Evolutionary conservation across 2,888 invertebrate genomes (phyloP).

Genomic region (Theretra japonica): DNA sequence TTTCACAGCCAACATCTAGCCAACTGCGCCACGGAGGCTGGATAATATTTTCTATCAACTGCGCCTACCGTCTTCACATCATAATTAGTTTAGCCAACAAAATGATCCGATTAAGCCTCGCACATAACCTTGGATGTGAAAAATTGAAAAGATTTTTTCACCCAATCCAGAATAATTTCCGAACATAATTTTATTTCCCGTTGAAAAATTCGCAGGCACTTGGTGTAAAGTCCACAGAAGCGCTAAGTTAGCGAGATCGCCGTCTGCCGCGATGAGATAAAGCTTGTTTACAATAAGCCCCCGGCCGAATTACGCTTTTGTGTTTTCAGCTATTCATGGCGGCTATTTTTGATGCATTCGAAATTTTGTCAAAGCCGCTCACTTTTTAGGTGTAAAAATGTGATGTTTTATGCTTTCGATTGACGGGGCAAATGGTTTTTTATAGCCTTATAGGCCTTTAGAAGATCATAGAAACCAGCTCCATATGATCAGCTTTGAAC

Average conservation of each 20-base stretch:
- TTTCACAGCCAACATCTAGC: no score
- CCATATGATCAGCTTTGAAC: no score
- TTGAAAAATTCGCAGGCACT: slow-evolving; percentile 22
- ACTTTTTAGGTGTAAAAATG: background rate
- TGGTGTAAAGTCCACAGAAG: slow-evolving; percentile 36
- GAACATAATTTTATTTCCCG: slow-evolving; percentile 22
- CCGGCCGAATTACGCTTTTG: slow-evolving; percentile 54
- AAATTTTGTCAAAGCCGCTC: background rate
- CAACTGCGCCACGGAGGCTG: no score
- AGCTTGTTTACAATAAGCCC: slow-evolving; percentile 65
- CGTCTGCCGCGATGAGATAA: slow-evolving; percentile 67
- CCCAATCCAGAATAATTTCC: slow-evolving; percentile 5
- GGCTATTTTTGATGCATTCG: slow-evolving; percentile 19
- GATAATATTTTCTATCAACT: background rate
- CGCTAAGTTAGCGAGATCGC: slow-evolving; percentile 55
- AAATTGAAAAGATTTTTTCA: background rate
- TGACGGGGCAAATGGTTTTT: no score
- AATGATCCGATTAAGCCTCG: background rate
- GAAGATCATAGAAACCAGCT: no score
- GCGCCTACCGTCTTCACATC: background rate
- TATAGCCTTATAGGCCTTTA: no score
- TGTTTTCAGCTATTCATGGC: slow-evolving; percentile 49
- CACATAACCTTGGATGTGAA: background rate
- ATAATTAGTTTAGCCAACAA: background rate
- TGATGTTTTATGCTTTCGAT: no score